Conservation (phyloP, 35 echinoderm and acorn worm species). For the Patiria miniata region DNA sequence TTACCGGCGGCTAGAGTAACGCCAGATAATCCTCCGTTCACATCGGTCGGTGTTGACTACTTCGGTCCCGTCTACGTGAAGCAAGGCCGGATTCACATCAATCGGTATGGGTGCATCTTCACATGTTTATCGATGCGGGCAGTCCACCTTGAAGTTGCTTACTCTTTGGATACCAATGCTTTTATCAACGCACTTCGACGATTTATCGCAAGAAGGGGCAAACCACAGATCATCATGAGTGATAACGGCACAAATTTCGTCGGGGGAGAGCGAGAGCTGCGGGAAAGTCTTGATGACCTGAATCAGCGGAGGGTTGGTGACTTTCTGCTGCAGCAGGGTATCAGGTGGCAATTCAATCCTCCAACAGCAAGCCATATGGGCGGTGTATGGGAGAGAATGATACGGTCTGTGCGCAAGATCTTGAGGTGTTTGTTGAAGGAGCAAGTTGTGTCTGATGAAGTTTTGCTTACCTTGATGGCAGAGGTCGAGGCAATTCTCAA, state of each 20-base stretch:
- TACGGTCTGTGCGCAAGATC: constrained; percentile 49
- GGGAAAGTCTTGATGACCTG: not conserved
- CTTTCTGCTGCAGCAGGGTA: constrained; percentile 23
- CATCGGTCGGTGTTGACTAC: no score
- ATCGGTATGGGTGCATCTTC: constrained; percentile 66
- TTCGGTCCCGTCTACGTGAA: no score
- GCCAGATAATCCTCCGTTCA: constrained; percentile 49
- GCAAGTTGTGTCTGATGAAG: constrained; percentile 44
- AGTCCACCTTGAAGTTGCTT: constrained; percentile 52
- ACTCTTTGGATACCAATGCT: constrained; percentile 66
- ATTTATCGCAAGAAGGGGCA: no score
- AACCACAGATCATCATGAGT: no score
- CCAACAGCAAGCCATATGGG: no score
- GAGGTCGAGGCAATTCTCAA: no score
- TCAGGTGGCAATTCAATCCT: no score
- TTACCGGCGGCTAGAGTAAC: constrained; percentile 35
- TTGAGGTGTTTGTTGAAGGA: constrained; percentile 38
- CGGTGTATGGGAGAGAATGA: constrained; percentile 48
- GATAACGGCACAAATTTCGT: constrained; percentile 36
- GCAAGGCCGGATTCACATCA: constrained; percentile 25
- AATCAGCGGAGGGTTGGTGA: constrained; percentile 33
- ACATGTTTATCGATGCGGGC: constrained; percentile 59
- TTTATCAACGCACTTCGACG: constrained; percentile 66
- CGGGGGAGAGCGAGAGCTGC: constrained; percentile 26
- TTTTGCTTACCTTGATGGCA: constrained; percentile 32